Evolutionary conservation across 1,140 invertebrate genomes (phyloP), one percentile per base, ranked within the genome.

Genomic region (Drosophila rufa): DNA sequence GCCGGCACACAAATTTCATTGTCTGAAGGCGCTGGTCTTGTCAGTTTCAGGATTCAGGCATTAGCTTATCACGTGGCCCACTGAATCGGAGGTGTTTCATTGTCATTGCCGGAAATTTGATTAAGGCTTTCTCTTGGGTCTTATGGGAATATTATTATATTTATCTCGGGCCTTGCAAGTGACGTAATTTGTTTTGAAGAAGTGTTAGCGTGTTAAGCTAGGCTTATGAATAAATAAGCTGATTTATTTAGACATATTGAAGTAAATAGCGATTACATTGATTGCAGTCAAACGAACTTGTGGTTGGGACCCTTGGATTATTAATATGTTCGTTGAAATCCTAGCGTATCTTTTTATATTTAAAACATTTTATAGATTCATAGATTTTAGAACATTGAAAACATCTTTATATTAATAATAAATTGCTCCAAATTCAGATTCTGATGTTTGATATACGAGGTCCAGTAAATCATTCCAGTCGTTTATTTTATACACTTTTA

Each of bases 401-500:
- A 3, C 17, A 45, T 15, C 25, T 59, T 45, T 30, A 42, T 4
- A 8, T 22, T n/a, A 3, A 6, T 33, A 33, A 48, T 12, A 33
- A 60, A 25, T 25, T 25, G 22, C 22, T 25, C 57, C 56, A 62
- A 68, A 79, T 65, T 82, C 66, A 66, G 36, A 78, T 69, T 61
- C 53, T 15, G 38, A 27, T 74, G 22, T 51, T 12, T 25, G 22
- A 30, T 50, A 50, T 65, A 48, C 27, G 14, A 30, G 62, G 19
- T 62, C 19, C 61, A 71, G 65, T 87, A 87, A 87, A 87, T 89
- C 85, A 90, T 75, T 75, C 33, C 40, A 57, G 74, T 68, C 74
- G 64, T 90, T 81, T 90, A 90, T 89, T 75, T 74, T 74, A 85
- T 85, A 86, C 55, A 70, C 62, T 80, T 74, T 90, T 84, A 81